Evolutionary conservation across 1,140 invertebrate species (phyloP).

Genomic region (Ectropis grisescens): DNA sequence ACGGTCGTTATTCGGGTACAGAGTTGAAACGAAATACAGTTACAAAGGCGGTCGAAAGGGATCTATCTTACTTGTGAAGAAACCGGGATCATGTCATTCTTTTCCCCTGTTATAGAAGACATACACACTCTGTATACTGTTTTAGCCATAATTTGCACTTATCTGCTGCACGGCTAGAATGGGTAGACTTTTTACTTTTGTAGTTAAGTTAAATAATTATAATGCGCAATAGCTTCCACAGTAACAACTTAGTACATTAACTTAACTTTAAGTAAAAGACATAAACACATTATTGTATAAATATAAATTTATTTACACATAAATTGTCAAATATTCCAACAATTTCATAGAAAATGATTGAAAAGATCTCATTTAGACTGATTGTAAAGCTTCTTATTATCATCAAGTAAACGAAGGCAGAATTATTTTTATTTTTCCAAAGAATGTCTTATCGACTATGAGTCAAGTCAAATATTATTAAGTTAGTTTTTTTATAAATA

Average conservation of each 20-base stretch:
- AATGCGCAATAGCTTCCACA: slow-evolving; percentile 8
- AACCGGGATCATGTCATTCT: slow-evolving; percentile 11
- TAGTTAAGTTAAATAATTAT: slow-evolving; percentile 10
- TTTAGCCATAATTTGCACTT: slow-evolving; percentile 11
- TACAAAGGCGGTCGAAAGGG: too few species aligned
- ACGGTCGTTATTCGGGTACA: slow-evolving; percentile 5
- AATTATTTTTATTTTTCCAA: neutral
- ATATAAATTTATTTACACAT: too few species aligned
- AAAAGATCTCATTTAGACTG: slow-evolving; percentile 3
- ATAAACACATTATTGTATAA: too few species aligned
- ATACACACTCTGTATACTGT: too few species aligned
- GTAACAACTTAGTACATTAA: slow-evolving; percentile 7
- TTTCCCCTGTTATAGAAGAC: slow-evolving; percentile 13
- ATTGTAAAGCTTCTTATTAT: slow-evolving; percentile 1
- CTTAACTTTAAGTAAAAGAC: slow-evolving; percentile 4
- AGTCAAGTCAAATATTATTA: slow-evolving; percentile 2
- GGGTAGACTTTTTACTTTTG: slow-evolving; percentile 8
- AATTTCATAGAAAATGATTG: slow-evolving; percentile 1
- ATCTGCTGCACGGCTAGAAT: slow-evolving; percentile 11
- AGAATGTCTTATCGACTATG: neutral
- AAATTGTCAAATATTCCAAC: slow-evolving; percentile 1
- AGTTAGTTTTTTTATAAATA: slow-evolving; percentile 1
- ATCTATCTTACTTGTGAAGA: slow-evolving; percentile 3
- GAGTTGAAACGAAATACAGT: too few species aligned
- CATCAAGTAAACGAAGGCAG: slow-evolving; percentile 1